Base-by-base conservation (phyloP, 2,888 invertebrate genomes). In the Stegana nigrithorax region DNA sequence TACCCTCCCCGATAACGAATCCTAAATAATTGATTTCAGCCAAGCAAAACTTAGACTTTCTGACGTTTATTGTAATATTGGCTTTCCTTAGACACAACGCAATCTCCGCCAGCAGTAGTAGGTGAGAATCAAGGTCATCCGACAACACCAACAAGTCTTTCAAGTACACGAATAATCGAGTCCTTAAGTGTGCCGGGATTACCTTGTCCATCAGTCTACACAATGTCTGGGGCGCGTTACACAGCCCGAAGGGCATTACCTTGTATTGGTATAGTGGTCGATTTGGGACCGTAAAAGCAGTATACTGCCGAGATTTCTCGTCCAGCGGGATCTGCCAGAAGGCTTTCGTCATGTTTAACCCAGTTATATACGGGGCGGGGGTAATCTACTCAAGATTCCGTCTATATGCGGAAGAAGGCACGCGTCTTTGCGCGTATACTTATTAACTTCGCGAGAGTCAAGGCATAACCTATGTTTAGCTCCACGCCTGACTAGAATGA, bases 371-470 rank as follows among this genome's bases (percentile, higher is more conserved):
- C 2, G 42, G 2, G n/a, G 29, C 58, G 14, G 44, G 2, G 58
- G 58, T 19, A 58, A 27, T 6, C 72, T 68, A 25, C 73, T 68
- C 17, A 81, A 44, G 10, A 58, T 58, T 1, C 58, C 58, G 0
- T 79, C 73, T 4, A 65, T 66, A 6, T 64, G 45, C 50, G 76
- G 75, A 2, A 58, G 4, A 2, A 45, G 58, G 21, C 44, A 58
- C 2, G 55, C 57, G 39, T 32, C 71, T 61, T 69, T 67, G 25
- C 65, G 66, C 1, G 78, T 73, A 0, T 78, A 71, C 0, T 29
- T 19, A 42, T 81, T 82, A 0, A 81, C 64, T 29, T 72, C 67
- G 1, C 78, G 36, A 25, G 65, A 73, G 42, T 80, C 78, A 0
- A 80, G 62, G 39, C 76, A 76, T 5, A 77, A 71, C 0, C 73